Percentiles rank a stretch among this genome's conserved stretches.
These are phyloP conservation scores for Cryptoprocta ferox DNA, from an alignment of 2,797 vertebrate species.

Conservation along the genomic window DNA sequence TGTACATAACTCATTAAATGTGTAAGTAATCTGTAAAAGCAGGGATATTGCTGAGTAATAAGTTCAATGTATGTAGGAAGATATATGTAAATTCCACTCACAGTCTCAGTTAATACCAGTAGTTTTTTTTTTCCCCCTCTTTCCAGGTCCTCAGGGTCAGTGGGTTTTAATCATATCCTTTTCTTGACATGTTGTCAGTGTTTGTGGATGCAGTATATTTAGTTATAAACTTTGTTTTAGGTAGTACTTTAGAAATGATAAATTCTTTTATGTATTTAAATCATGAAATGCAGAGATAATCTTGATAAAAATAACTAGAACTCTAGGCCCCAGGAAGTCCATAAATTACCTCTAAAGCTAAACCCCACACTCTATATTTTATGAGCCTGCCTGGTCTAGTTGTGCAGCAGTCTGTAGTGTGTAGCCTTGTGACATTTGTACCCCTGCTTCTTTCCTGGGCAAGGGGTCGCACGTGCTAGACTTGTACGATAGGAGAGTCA, in stretches of 20 bases:
- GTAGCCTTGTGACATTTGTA: not conserved
- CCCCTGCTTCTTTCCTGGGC: not conserved
- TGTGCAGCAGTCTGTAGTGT: not conserved
- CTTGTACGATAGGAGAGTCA: not conserved
- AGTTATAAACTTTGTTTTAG: not conserved
- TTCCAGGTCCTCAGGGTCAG: not conserved
- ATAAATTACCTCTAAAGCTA: not conserved
- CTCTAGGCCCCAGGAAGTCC: not conserved
- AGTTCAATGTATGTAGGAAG: not conserved
- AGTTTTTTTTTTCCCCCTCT: not conserved
- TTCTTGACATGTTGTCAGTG: not conserved
- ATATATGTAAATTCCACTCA: not conserved
- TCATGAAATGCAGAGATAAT: not conserved
- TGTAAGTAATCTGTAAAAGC: not conserved
- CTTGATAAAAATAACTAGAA: not conserved
- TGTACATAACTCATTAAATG: not conserved
- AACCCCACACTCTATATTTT: not conserved
- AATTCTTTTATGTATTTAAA: not conserved
- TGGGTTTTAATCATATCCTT: not conserved
- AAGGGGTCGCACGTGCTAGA: not conserved
- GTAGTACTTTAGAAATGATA: not conserved
- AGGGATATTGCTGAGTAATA: not conserved
- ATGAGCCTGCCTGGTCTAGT: not conserved
- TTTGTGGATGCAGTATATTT: not conserved
- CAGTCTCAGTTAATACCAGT: not conserved